phyloP scores from a whole-genome alignment of 2,888 invertebrate species.

The Teleogryllus oceanicus region DNA sequence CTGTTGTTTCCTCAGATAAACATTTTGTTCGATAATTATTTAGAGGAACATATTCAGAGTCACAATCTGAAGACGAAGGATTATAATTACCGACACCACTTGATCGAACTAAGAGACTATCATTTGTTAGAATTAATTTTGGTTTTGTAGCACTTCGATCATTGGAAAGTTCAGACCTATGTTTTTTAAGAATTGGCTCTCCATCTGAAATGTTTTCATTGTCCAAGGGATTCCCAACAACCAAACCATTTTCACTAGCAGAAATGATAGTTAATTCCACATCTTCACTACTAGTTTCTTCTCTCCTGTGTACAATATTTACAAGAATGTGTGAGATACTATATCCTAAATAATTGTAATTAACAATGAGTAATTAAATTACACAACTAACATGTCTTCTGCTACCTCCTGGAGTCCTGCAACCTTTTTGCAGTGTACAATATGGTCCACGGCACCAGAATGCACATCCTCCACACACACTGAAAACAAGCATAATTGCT shows the following conservation, averaged over 20 bases:
- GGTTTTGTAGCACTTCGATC: background rate
- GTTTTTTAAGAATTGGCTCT: background rate
- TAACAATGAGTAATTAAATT: background rate
- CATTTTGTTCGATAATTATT: background rate
- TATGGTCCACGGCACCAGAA: background rate
- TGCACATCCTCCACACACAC: background rate
- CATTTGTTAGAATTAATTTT: background rate
- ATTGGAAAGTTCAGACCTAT: background rate
- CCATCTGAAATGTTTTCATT: background rate
- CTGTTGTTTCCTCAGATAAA: background rate
- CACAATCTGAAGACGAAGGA: background rate
- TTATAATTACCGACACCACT: background rate
- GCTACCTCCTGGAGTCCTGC: background rate
- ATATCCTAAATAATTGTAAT: background rate
- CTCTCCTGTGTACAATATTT: background rate
- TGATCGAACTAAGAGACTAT: background rate
- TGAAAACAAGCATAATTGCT: background rate
- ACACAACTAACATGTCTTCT: background rate
- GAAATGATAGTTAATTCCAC: slow-evolving; percentile 19
- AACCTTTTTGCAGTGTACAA: background rate
- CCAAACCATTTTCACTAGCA: background rate
- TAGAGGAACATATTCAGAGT: background rate
- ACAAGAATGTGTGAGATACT: background rate
- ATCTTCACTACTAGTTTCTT: background rate
- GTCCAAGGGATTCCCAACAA: background rate